Evolutionary conservation across 2,888 invertebrate genomes (phyloP), one percentile per base, ranked within the genome.

Genomic region (Agrotis segetum): DNA sequence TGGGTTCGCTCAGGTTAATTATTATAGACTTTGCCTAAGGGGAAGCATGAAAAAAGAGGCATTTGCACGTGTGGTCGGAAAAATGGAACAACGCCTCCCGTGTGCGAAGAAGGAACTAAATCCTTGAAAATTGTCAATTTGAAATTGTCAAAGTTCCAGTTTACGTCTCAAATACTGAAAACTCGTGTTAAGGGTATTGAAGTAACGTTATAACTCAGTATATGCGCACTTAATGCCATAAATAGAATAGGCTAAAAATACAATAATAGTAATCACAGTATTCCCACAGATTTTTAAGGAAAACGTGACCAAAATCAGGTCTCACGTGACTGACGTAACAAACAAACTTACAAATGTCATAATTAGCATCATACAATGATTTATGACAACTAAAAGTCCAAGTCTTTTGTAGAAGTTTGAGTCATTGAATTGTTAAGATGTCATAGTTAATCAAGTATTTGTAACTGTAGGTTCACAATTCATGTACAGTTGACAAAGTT

Each of bases 241-340:
- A 64, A 56, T 56, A 73, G 44, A 50, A 40, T 40, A 56, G 17
- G 19, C 14, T 2, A 11, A 52, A 21, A 50, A 34, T 9, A 11
- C 17, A 53, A 53, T 71, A 46, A 47, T 9, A 21, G 17, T 55
- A 40, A 17, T 47, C 14, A 14, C 46, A 46, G 5, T 21, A 40
- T 63, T 71, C 24, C 34, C 52, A 47, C 24, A 34, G 13, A 13
- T 34, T 9, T 52, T 71, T 7, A 71, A 1, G 19, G 46, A 46
- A 52, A 62, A 24, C n/a, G 1, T 24, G 4, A 17, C 16, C 34
- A 19, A 59, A 52, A 63, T 11, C 9, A 40, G 14, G n/a, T 4
- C 11, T 24, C 14, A 63, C 17, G 34, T 62, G 62, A 53, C 6
- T 47, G 19, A 63, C 17, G 71, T 72, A 40, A 62, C 17, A 47